A percentile compares a stretch with the other conserved stretches of the same genome.
Evolutionary conservation across 2,888 invertebrate species (phyloP).

Genomic region (Macaria notata): DNA sequence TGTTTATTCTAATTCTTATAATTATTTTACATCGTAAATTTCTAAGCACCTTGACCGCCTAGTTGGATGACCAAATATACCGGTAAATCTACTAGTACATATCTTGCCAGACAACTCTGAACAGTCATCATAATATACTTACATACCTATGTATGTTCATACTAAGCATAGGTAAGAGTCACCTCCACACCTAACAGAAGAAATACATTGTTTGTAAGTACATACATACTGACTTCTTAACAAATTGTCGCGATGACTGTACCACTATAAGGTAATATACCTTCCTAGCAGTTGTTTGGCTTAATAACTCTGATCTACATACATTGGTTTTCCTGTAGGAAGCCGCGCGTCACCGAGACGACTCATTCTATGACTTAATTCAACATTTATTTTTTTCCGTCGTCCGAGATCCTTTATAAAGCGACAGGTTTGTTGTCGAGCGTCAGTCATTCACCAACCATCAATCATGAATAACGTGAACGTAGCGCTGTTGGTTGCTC

Average conservation of each 20-base stretch:
- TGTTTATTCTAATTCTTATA: too few species aligned
- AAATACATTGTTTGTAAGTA: too few species aligned
- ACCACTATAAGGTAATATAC: conserved; percentile 25
- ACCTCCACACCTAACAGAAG: too few species aligned
- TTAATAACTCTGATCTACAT: not conserved
- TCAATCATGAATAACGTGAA: conserved; percentile 44
- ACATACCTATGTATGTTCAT: too few species aligned
- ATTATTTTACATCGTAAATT: too few species aligned
- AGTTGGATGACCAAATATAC: too few species aligned
- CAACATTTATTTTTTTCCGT: conserved; percentile 62
- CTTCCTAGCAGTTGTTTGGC: not conserved
- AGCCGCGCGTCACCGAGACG: conserved; percentile 56
- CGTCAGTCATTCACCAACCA: conserved; percentile 45
- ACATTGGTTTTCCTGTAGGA: conserved; percentile 65
- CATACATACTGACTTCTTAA: too few species aligned
- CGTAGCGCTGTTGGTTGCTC: conserved; percentile 39
- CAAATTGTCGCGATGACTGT: conserved; percentile 38
- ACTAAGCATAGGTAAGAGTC: too few species aligned
- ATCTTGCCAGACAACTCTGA: too few species aligned
- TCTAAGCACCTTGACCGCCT: too few species aligned
- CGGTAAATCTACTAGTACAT: too few species aligned
- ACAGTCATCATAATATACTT: too few species aligned
- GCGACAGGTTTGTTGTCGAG: conserved; percentile 35
- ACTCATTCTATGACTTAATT: conserved; percentile 45
- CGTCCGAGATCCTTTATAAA: conserved; percentile 53